These are phyloP conservation scores for Sebastes kiyomatsui DNA, from an alignment of 2,797 vertebrate genomes.

Conservation along the genomic window DNA sequence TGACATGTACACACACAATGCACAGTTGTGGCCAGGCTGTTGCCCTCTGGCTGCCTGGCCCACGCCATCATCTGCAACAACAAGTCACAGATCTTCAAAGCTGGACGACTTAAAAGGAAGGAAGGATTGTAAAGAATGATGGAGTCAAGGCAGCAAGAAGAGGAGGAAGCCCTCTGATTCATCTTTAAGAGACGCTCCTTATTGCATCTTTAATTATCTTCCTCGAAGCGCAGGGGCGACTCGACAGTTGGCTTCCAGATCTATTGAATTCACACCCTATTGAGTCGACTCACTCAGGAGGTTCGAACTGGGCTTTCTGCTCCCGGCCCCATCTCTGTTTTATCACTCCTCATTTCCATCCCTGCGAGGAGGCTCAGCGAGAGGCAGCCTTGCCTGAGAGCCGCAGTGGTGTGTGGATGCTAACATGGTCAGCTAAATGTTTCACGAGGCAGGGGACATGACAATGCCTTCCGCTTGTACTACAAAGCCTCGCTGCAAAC, in stretches of 20 bases:
- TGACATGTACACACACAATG: neutral
- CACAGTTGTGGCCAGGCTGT: neutral
- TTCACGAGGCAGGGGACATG: constrained; percentile 47
- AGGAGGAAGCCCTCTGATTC: constrained; percentile 56
- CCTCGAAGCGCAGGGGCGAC: constrained; percentile 48
- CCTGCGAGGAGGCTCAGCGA: neutral
- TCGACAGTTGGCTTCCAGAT: constrained; percentile 58
- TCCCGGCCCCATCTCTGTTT: constrained; percentile 20
- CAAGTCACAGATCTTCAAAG: constrained; percentile 58
- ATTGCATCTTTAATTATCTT: constrained; percentile 76
- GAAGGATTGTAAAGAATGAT: neutral
- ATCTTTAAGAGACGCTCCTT: constrained; percentile 77
- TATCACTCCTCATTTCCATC: constrained; percentile 43
- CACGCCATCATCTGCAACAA: constrained; percentile 33
- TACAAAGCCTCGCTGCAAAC: constrained; percentile 38
- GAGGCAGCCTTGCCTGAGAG: constrained; percentile 2
- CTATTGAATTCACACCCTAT: constrained; percentile 60
- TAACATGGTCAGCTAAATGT: constrained; percentile 61
- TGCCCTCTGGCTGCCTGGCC: constrained; percentile 2
- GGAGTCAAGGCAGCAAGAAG: neutral
- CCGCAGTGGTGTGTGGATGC: constrained; percentile 9
- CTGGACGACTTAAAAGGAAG: constrained; percentile 2
- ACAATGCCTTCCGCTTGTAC: constrained; percentile 36
- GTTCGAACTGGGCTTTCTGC: constrained; percentile 41
- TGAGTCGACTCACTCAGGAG: constrained; percentile 46